Base-by-base conservation (phyloP, 2,797 vertebrate species). In the Tympanoctomys barrerae region DNA sequence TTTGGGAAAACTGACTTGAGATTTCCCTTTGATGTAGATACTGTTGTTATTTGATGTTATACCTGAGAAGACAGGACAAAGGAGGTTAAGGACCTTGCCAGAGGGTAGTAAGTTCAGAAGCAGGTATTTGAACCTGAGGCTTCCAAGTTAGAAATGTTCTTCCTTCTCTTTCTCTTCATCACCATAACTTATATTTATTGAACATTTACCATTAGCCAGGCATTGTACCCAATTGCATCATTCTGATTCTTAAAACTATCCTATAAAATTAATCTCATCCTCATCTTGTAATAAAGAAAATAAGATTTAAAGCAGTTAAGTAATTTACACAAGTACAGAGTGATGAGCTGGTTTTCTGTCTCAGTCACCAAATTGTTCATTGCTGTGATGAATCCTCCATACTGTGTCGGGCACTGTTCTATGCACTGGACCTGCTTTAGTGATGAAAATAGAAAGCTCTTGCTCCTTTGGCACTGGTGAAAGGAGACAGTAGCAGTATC, bases 241-340 rank as follows among this genome's bases (percentile, higher is more conserved):
- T 85, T 96, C 31, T 93, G n/a, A 75, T 95, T 13, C 39, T 90
- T 33, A 87, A 70, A 94, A 91, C 28, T 73, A 5, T 71, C 7
- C 24, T 86, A 1, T 49, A 91, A 81, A 81, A 79, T 89, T 73
- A 31, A 84, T 85, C 24, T 52, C 12, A 36, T 42, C 61, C 36
- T 68, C 73, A 90, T 95, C 94, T 90, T 89, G 59, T 52, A 96
- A 54, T 62, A 78, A 94, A 46, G 71, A 90, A 94, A 71, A 61
- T 83, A 89, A 94, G 70, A 68, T 94, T 94, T 90, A 87, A n/a
- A 90, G 80, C 88, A 46, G 14, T 86, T 89, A 87, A 92, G 36
- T 92, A 94, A 80, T 52, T 94, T 91, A 4, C 2, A 66, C 36
- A 92, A 89, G 71, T 92, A 86, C 42, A 83, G 68, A 85, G 19